Base-by-base conservation (phyloP, 2,797 vertebrate genomes). In the Macroramphosus scolopax region DNA sequence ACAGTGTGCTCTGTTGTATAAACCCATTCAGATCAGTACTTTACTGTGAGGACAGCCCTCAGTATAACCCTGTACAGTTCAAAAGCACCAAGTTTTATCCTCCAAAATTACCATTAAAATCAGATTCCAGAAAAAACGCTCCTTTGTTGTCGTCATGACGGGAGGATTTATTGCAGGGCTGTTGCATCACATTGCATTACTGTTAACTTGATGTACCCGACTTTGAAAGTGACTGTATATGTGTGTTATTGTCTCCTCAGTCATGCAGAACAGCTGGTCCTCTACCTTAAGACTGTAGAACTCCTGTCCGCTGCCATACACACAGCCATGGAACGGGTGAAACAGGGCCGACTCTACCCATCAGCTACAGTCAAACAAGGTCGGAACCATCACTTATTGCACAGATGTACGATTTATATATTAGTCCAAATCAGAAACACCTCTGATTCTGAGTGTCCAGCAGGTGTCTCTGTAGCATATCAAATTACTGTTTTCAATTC, bases 351-450 rank as follows among this genome's bases (percentile, higher is more conserved):
- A 70, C 89, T 99, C 49, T 97, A 94, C 78, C 92, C 97, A 39
- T 97, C 95, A 0, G 83, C 92, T 43, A 94, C 96, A 0, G 95
- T 98, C 75, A 98, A 98, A 78, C 95, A 97, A 87, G 93, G 96
- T 97, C 70, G 1, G 28, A 49, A 5, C 11, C 29, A 5, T 30
- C 30, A 41, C 1, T 1, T 40, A 24, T 30, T 5, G 7, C 14
- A 12, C 15, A n/a, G 10, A 7, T 11, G 5, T 22, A 10, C 13
- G 15, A 4, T 12, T 8, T 14, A 6, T 17, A 24, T 7, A 34
- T 15, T 3, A 4, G 6, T 30, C 6, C 8, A 32, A 1, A 10
- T 37, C 24, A 8, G 8, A 31, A 10, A 10, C 5, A 2, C 0
- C 14, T 45, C 10, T 8, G 9, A 24, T 13, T 33, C 13, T 33